Conservation (phyloP, 2,888 invertebrate genomes). For the Agriopis leucophaearia region DNA sequence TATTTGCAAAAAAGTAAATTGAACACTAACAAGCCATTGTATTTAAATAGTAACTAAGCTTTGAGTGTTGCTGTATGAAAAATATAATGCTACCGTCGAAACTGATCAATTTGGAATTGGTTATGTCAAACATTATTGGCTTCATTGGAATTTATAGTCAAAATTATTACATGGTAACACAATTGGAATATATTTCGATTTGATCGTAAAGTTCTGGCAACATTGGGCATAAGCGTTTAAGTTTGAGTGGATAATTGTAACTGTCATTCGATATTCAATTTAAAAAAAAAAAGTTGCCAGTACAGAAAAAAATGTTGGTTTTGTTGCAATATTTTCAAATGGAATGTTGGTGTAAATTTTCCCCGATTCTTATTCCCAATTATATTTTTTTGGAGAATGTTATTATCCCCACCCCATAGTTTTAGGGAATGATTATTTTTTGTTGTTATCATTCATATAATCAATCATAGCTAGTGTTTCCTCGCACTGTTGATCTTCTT, state of each 20-base stretch:
- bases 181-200: conserved; percentile 73
- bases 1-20: conserved; percentile 65
- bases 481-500: conserved; percentile 78
- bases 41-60: conserved; percentile 62
- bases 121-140: conserved; percentile 77
- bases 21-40: conserved; percentile 85
- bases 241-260: conserved; percentile 14
- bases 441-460: conserved; percentile 71
- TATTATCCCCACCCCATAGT: conserved; percentile 77
- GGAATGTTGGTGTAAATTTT: conserved; percentile 90
- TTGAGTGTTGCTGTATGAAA: conserved; percentile 74
- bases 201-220: conserved; percentile 81
- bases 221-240: conserved; percentile 48
- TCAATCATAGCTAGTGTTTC: conserved; percentile 77
- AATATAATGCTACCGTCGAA: conserved; percentile 65
- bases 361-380: conserved; percentile 59
- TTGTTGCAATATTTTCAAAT: conserved; percentile 84
- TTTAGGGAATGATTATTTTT: conserved; percentile 78
- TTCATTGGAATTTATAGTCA: conserved; percentile 58
- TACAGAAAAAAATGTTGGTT: conserved; percentile 64
- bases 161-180: conserved; percentile 28
- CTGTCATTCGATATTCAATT: conserved; percentile 44
- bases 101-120: conserved; percentile 85
- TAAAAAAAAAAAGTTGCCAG: conserved; percentile 76
- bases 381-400: conserved; percentile 87